These are phyloP conservation scores for Brevimyrus niger DNA, from an alignment of 2,113 vertebrate species.

Conservation along the genomic window DNA sequence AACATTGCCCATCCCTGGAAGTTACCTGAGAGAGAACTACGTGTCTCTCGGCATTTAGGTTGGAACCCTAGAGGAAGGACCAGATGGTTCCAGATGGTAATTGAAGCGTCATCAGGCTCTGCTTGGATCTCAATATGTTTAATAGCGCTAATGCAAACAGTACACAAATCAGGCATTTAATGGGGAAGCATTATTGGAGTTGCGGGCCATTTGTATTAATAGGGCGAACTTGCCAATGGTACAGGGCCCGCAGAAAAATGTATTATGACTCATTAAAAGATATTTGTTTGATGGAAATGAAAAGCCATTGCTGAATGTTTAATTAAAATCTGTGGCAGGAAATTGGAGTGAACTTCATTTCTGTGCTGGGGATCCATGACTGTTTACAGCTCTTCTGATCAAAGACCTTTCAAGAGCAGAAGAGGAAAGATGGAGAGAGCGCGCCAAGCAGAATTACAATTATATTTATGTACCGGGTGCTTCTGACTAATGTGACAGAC, in stretches of 20 bases:
- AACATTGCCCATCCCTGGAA: not conserved
- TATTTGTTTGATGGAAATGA: not conserved
- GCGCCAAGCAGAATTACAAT: not conserved
- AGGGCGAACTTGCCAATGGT: not conserved
- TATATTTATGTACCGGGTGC: not conserved
- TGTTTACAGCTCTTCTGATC: constrained; percentile 34
- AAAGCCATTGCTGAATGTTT: constrained; percentile 17
- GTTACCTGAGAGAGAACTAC: not conserved
- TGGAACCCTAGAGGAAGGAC: not conserved
- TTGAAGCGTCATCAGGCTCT: not conserved
- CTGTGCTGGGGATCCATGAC: constrained; percentile 27
- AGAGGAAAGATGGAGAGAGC: not conserved
- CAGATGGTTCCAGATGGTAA: constrained; percentile 3
- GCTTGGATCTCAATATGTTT: constrained; percentile 1
- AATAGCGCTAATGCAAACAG: not conserved
- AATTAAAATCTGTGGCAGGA: constrained; percentile 29
- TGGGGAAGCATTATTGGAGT: not conserved
- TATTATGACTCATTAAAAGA: not conserved
- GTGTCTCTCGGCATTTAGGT: not conserved
- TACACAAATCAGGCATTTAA: not conserved
- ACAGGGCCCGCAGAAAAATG: not conserved
- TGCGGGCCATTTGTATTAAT: not conserved
- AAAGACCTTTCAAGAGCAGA: constrained; percentile 24
- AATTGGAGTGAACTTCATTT: constrained; percentile 27
- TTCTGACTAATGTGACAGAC: not conserved